These are phyloP conservation scores for Auanema freiburgensis DNA, from an alignment of 2,888 invertebrate species.

Conservation along the genomic window DNA sequence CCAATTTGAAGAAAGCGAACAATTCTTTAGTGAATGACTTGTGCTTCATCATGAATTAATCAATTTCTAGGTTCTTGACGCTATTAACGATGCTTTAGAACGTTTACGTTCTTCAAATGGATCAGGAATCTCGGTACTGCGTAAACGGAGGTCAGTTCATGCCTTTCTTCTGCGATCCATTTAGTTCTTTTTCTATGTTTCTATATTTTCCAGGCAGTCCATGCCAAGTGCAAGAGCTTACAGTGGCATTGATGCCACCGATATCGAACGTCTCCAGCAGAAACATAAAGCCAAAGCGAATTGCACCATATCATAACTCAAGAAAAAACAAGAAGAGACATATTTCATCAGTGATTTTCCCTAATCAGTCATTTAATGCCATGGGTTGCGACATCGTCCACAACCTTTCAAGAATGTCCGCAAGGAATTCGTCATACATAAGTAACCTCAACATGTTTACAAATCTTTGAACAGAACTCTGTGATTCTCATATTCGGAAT, in stretches of 20 bases:
- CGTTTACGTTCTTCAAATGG: constrained; percentile 16
- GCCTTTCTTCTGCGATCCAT: background rate
- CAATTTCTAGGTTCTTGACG: constrained; percentile 31
- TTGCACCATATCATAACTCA: too few species aligned
- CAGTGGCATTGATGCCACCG: constrained; percentile 31
- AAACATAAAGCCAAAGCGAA: background rate
- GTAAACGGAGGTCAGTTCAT: constrained; percentile 16
- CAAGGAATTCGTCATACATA: too few species aligned
- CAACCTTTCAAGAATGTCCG: too few species aligned
- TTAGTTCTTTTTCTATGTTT: background rate
- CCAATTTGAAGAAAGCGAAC: background rate
- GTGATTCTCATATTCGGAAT: too few species aligned
- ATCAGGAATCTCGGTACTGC: constrained; percentile 10
- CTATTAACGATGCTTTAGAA: constrained; percentile 38
- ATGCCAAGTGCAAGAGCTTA: constrained; percentile 35
- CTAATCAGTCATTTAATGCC: too few species aligned
- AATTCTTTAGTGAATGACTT: too few species aligned
- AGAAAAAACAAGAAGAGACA: too few species aligned
- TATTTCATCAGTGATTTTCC: too few species aligned
- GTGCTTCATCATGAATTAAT: background rate
- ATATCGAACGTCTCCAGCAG: constrained; percentile 30
- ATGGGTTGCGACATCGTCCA: too few species aligned
- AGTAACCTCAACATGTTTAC: too few species aligned
- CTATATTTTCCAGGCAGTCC: constrained; percentile 31
- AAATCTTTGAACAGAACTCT: too few species aligned